These are phyloP conservation scores for Ciconia boyciana DNA, from an alignment of 2,113 vertebrate species.

Conservation along the genomic window DNA sequence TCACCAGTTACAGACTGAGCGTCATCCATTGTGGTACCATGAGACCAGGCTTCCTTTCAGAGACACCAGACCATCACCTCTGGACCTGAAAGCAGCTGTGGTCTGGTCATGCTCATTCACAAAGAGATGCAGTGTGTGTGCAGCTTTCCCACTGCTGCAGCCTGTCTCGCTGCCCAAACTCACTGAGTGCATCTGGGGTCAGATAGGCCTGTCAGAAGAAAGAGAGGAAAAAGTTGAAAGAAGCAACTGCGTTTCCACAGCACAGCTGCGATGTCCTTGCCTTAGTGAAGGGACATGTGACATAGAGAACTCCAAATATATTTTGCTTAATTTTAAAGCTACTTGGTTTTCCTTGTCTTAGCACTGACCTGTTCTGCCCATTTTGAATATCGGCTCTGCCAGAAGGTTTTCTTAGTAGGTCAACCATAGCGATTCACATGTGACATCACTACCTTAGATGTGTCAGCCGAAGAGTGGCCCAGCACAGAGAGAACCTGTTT, in stretches of 20 bases:
- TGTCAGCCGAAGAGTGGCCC: background rate
- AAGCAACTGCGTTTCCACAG: background rate
- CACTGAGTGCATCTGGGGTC: background rate
- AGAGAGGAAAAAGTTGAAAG: background rate
- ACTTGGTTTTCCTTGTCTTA: background rate
- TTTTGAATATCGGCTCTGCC: background rate
- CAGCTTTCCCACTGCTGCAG: background rate
- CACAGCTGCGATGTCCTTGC: background rate
- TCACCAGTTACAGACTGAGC: background rate
- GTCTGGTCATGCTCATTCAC: background rate
- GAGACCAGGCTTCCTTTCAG: background rate
- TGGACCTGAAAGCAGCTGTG: background rate
- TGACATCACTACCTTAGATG: background rate
- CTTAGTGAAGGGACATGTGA: background rate
- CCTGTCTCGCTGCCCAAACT: background rate
- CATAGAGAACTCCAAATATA: background rate
- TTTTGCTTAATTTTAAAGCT: background rate
- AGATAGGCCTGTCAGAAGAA: background rate
- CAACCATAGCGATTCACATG: background rate
- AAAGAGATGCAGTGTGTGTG: background rate
- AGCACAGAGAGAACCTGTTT: background rate
- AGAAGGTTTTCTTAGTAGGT: background rate
- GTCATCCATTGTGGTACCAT: background rate
- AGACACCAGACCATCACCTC: background rate
- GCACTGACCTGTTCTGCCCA: background rate